phyloP scores from a whole-genome alignment of 2,797 vertebrate genomes.

The Urocyon cinereoargenteus region DNA sequence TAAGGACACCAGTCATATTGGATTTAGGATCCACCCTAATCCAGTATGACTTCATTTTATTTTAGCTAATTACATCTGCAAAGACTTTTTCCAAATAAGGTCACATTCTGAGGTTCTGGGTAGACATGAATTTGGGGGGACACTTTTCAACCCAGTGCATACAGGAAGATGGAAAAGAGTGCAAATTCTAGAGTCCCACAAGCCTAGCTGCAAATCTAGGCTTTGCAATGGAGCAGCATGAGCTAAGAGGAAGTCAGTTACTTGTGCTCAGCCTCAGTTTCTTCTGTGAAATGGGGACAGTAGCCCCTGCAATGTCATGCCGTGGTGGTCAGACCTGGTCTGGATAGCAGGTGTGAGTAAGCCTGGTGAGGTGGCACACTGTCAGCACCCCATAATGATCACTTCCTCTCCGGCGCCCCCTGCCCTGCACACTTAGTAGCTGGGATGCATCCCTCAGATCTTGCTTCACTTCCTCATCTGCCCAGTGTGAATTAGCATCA shows the following conservation, averaged over 20 bases:
- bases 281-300: not conserved
- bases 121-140: not conserved
- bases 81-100: conserved; percentile 65
- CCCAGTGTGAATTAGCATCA: conserved; percentile 48
- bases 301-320: not conserved
- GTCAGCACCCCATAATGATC: not conserved
- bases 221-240: not conserved
- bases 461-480: conserved; percentile 52
- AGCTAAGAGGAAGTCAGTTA: not conserved
- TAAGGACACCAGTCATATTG: conserved; percentile 33
- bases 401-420: not conserved
- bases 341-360: not conserved
- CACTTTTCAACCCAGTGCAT: not conserved
- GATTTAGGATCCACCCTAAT: conserved; percentile 19
- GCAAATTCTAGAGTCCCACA: not conserved
- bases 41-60: conserved; percentile 55
- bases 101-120: conserved; percentile 48
- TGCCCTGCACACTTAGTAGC: not conserved
- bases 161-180: not conserved
- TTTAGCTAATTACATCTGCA: conserved; percentile 53
- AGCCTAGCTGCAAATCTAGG: not conserved
- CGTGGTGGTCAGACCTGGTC: not conserved
- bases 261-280: conserved; percentile 7
- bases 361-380: not conserved
- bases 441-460: not conserved